Evolutionary conservation across 2,113 vertebrate species (phyloP).

Genomic region (Hydropotes inermis): DNA sequence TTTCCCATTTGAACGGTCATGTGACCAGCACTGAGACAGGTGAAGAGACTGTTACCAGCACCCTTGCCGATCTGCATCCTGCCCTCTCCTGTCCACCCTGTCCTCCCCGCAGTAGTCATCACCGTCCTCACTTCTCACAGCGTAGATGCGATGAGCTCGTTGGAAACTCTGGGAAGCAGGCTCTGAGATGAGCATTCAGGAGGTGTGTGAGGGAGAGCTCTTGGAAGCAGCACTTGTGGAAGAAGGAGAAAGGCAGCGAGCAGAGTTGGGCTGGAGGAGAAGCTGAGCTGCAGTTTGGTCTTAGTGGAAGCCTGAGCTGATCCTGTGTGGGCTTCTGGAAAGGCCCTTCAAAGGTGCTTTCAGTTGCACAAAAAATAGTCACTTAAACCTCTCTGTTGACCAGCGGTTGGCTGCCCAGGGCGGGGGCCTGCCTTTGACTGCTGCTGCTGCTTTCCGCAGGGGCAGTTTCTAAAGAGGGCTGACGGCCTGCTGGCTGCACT

Average conservation of each 20-base stretch:
- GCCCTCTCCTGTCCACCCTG: rapidly evolving
- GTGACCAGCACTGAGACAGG: background rate
- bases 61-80: background rate
- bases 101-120: rapidly evolving
- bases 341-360: background rate
- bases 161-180: background rate
- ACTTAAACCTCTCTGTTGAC: background rate
- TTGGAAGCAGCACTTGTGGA: background rate
- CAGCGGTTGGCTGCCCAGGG: background rate
- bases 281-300: background rate
- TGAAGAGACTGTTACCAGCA: too few species aligned
- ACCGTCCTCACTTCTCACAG: background rate
- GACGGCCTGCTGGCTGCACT: background rate
- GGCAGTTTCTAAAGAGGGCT: background rate
- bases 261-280: background rate
- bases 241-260: background rate
- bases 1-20: background rate
- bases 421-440: background rate
- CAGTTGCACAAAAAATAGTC: background rate
- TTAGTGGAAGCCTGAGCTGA: background rate
- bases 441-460: background rate
- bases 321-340: background rate
- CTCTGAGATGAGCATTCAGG: background rate
- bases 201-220: background rate
- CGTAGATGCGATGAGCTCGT: background rate